These are phyloP conservation scores for Meda fulgida DNA, from an alignment of 2,797 vertebrate species.

Conservation along the genomic window DNA sequence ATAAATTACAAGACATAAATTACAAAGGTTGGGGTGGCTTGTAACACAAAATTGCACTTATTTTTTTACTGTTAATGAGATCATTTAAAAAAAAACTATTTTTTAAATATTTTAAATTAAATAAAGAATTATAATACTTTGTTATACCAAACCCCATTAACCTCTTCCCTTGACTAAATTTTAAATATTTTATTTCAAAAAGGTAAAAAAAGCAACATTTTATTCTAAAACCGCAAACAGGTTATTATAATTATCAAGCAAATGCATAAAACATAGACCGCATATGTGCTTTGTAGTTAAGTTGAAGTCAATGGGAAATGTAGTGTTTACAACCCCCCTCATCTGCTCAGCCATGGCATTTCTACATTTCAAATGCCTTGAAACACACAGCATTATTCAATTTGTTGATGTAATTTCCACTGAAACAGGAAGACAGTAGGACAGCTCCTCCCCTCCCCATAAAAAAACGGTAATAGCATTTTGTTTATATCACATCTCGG, in stretches of 20 bases:
- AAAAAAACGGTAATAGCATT: too few species aligned
- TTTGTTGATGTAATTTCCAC: too few species aligned
- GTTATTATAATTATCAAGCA: background rate
- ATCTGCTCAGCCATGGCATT: background rate
- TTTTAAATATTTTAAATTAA: too few species aligned
- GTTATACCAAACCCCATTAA: background rate
- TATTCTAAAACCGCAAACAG: background rate
- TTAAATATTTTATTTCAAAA: background rate
- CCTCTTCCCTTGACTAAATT: background rate
- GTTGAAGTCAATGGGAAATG: background rate
- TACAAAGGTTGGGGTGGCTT: too few species aligned
- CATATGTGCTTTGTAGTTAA: background rate
- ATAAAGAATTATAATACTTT: background rate
- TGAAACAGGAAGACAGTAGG: too few species aligned
- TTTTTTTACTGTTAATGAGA: too few species aligned
- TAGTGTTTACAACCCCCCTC: background rate
- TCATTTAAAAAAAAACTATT: too few species aligned
- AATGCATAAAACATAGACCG: background rate
- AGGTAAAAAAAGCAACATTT: background rate
- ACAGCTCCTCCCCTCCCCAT: too few species aligned
- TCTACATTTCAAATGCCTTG: background rate
- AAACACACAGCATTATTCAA: too few species aligned
- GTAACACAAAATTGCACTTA: too few species aligned
- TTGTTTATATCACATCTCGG: too few species aligned
- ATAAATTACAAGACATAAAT: background rate